A percentile compares a stretch with the other conserved stretches of the same genome.
Evolutionary conservation across 2,797 vertebrate genomes (phyloP).

Genomic region (Pseudochirops cupreus): DNA sequence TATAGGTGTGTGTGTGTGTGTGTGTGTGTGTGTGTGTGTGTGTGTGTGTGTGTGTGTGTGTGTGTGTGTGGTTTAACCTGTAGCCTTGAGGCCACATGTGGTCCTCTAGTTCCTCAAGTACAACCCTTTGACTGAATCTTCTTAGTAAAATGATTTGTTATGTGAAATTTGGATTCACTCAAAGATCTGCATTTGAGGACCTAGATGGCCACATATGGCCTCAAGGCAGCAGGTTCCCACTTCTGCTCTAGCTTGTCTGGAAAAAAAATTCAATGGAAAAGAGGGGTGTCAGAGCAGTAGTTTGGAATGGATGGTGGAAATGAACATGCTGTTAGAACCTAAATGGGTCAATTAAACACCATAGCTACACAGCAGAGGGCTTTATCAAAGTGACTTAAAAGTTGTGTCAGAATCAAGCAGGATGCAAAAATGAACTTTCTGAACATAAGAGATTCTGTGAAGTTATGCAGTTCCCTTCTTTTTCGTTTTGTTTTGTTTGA

Average conservation of each 20-base stretch:
- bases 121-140: too few species aligned
- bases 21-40: too few species aligned
- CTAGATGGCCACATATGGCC: too few species aligned
- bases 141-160: too few species aligned
- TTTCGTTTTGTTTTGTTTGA: neutral
- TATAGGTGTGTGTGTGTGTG: too few species aligned
- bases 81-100: too few species aligned
- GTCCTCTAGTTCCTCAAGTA: too few species aligned
- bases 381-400: neutral
- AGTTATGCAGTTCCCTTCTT: neutral
- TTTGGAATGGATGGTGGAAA: neutral
- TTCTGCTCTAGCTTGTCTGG: neutral
- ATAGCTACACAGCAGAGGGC: neutral
- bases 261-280: neutral
- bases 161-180: too few species aligned
- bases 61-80: too few species aligned
- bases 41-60: too few species aligned
- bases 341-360: neutral
- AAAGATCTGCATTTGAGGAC: too few species aligned
- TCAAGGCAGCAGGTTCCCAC: too few species aligned
- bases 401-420: neutral
- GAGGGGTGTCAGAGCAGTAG: neutral
- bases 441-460: neutral
- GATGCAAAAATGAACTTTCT: neutral
- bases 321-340: neutral